Percentiles rank a stretch among this genome's conserved stretches.
Evolutionary conservation across 2,797 vertebrate genomes (phyloP).

Genomic region (Okamejei kenojei): DNA sequence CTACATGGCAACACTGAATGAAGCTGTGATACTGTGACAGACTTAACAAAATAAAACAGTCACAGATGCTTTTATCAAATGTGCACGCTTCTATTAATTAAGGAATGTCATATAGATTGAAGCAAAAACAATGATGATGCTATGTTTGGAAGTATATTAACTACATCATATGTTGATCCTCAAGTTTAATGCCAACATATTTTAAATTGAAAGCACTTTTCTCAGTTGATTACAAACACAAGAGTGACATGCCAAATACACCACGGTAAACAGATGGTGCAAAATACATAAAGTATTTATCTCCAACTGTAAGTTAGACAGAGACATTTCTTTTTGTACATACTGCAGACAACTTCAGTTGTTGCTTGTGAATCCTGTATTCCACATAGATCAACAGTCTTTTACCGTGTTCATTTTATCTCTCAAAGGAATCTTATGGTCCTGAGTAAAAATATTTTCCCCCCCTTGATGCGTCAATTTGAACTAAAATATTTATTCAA

Average conservation of each 20-base stretch:
- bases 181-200: conserved; percentile 22
- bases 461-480: conserved; percentile 6
- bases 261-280: conserved; percentile 31
- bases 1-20: conserved; percentile 3
- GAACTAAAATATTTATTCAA: conserved; percentile 37
- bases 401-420: conserved; percentile 18
- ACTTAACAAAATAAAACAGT: neutral
- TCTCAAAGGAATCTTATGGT: conserved; percentile 32
- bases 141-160: conserved; percentile 28
- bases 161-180: conserved; percentile 10
- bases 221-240: conserved; percentile 29
- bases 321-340: neutral
- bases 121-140: neutral
- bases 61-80: conserved; percentile 30
- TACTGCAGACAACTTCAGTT: conserved; percentile 24
- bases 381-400: conserved; percentile 36
- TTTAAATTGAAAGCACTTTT: conserved; percentile 35
- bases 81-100: conserved; percentile 8
- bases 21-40: conserved; percentile 13
- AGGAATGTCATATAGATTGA: neutral
- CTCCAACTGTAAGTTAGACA: conserved; percentile 36
- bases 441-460: conserved; percentile 26
- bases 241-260: conserved; percentile 22
- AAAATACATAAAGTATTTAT: conserved; percentile 32
- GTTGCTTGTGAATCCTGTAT: conserved; percentile 32